Percentiles rank a stretch among this genome's conserved stretches.
phyloP scores from a whole-genome alignment of 2,797 vertebrate species.

The Acipenser oxyrinchus region DNA sequence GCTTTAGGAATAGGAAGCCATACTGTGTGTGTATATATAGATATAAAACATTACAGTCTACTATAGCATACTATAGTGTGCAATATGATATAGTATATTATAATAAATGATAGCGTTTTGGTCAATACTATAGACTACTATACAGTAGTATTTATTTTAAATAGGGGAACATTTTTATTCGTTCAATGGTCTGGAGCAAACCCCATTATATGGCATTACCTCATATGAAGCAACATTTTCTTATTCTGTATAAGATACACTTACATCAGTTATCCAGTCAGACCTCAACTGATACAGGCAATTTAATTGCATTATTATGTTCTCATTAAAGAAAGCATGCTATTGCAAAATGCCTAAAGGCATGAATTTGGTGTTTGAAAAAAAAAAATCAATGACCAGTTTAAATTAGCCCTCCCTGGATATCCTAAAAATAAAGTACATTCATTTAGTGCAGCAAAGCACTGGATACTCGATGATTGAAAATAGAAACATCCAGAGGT shows the following conservation, averaged over 20 bases:
- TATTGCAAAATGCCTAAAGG: slow-evolving; percentile 15
- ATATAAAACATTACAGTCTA: no score
- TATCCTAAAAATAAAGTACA: slow-evolving; percentile 14
- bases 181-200: no score
- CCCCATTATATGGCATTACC: no score
- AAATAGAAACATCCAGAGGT: slow-evolving; percentile 20
- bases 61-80: no score
- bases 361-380: slow-evolving; percentile 13
- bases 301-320: slow-evolving; percentile 7
- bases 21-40: no score
- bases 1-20: no score
- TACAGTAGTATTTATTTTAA: no score
- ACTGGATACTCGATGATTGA: slow-evolving; percentile 9
- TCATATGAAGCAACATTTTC: no score
- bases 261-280: background rate
- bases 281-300: slow-evolving; percentile 5
- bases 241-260: background rate
- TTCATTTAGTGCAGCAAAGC: slow-evolving; percentile 22
- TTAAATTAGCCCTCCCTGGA: slow-evolving; percentile 17
- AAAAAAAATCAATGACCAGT: slow-evolving; percentile 20
- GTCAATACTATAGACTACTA: no score
- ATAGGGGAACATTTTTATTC: no score
- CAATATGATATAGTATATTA: no score
- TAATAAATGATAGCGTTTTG: no score
- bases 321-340: slow-evolving; percentile 14